phyloP scores from a whole-genome alignment of 2,113 vertebrate species.

The Haplochromis burtoni region DNA sequence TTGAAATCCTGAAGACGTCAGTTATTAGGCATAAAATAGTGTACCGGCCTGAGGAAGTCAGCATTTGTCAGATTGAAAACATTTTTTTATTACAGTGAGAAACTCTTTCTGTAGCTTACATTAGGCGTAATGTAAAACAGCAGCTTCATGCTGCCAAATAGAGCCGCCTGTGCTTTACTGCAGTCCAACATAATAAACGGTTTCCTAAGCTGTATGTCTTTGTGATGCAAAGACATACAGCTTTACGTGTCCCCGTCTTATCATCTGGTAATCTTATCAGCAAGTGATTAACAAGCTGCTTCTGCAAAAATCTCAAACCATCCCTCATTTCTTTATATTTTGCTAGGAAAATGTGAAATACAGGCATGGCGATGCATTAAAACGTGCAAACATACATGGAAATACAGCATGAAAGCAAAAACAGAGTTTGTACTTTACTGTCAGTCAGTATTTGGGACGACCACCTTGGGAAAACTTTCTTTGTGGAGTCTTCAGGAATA shows the following conservation, averaged over 20 bases:
- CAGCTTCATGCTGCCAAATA: background rate
- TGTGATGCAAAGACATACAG: background rate
- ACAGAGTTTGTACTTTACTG: background rate
- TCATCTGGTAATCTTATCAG: background rate
- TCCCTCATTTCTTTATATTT: background rate
- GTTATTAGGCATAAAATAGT: background rate
- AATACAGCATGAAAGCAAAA: background rate
- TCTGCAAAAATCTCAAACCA: background rate
- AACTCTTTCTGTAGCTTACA: background rate
- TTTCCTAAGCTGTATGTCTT: background rate
- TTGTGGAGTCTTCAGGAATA: background rate
- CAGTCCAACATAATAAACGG: background rate
- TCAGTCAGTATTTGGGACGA: background rate
- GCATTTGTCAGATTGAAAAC: background rate
- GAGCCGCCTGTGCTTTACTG: background rate
- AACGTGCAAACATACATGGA: background rate
- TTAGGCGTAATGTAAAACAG: fast-evolving
- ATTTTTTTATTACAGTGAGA: background rate
- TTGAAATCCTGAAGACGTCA: background rate
- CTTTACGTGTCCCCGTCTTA: background rate
- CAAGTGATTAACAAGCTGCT: background rate
- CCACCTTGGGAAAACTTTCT: background rate
- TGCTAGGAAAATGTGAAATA: fast-evolving
- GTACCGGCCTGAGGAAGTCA: background rate
- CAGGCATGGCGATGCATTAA: background rate